A percentile compares a stretch with the other conserved stretches of the same genome.
phyloP scores from a whole-genome alignment of 2,888 invertebrate genomes.

The Odiellus spinosus region DNA sequence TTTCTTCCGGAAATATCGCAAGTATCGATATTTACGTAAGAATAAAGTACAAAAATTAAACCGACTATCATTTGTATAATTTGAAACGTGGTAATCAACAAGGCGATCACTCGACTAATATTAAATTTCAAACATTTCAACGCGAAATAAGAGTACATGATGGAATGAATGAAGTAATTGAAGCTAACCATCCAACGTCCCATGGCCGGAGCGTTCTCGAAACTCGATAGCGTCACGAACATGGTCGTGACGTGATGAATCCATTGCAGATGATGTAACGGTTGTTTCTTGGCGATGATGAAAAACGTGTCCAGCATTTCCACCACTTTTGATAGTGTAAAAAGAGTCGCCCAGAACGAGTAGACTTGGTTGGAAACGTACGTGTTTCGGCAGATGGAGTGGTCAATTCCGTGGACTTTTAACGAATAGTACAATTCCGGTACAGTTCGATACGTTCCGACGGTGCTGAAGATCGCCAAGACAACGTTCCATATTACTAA shows the following conservation, averaged over 20 bases:
- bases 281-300: slow-evolving; percentile 72
- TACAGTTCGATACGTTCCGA: slow-evolving; percentile 66
- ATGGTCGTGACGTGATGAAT: slow-evolving; percentile 91
- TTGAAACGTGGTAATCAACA: slow-evolving; percentile 77
- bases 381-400: slow-evolving; percentile 87
- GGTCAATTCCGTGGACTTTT: slow-evolving; percentile 74
- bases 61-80: slow-evolving; percentile 86
- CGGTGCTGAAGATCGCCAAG: slow-evolving; percentile 82
- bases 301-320: slow-evolving; percentile 87
- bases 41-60: slow-evolving; percentile 6
- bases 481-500: slow-evolving; percentile 81
- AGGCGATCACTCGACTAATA: slow-evolving; percentile 58
- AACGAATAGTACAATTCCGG: slow-evolving; percentile 82
- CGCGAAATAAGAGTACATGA: slow-evolving; percentile 84
- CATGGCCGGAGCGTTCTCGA: slow-evolving; percentile 34
- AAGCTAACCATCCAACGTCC: slow-evolving; percentile 79
- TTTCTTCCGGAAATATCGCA: too few relatives aligned
- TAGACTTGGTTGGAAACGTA: slow-evolving; percentile 79
- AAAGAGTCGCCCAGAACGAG: slow-evolving; percentile 95
- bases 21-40: too few relatives aligned
- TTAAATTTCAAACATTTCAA: slow-evolving; percentile 65
- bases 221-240: slow-evolving; percentile 80
- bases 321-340: slow-evolving; percentile 86
- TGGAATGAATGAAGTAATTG: slow-evolving; percentile 78
- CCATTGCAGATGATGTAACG: slow-evolving; percentile 86